phyloP scores from a whole-genome alignment of 2,797 vertebrate species.

The Fratercula arctica region DNA sequence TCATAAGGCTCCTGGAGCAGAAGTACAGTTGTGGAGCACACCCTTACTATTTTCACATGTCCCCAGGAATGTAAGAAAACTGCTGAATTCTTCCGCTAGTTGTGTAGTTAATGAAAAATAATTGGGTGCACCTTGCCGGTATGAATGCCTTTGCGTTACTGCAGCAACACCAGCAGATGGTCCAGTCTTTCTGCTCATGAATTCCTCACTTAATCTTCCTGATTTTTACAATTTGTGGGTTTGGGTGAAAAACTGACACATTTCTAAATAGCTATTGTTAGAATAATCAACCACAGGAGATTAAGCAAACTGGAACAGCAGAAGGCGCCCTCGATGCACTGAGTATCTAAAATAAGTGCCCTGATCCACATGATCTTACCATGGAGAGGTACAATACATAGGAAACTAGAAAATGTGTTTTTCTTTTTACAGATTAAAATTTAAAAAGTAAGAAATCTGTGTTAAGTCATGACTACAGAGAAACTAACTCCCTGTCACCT shows the following conservation, averaged over 20 bases:
- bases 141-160: neutral
- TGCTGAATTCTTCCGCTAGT: conserved; percentile 7
- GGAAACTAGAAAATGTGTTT: conserved; percentile 54
- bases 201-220: neutral
- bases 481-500: conserved; percentile 35
- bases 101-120: neutral
- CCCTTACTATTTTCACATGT: neutral
- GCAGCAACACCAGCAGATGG: conserved; percentile 11
- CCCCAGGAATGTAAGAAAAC: conserved; percentile 5
- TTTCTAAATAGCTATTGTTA: conserved; percentile 14
- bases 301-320: conserved; percentile 27
- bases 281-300: conserved; percentile 1
- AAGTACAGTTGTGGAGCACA: neutral
- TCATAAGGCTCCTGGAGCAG: neutral
- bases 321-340: neutral
- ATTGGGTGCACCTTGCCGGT: neutral
- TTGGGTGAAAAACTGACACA: neutral
- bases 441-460: conserved; percentile 58
- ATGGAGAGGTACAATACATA: conserved; percentile 40
- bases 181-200: neutral
- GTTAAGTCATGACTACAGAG: conserved; percentile 40
- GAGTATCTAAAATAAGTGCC: conserved; percentile 34
- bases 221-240: neutral
- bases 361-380: conserved; percentile 21
- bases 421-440: conserved; percentile 56